A percentile compares a stretch with the other conserved stretches of the same genome.
Evolutionary conservation across 1,140 invertebrate species (phyloP).

Genomic region (Tigriopus japonicus): DNA sequence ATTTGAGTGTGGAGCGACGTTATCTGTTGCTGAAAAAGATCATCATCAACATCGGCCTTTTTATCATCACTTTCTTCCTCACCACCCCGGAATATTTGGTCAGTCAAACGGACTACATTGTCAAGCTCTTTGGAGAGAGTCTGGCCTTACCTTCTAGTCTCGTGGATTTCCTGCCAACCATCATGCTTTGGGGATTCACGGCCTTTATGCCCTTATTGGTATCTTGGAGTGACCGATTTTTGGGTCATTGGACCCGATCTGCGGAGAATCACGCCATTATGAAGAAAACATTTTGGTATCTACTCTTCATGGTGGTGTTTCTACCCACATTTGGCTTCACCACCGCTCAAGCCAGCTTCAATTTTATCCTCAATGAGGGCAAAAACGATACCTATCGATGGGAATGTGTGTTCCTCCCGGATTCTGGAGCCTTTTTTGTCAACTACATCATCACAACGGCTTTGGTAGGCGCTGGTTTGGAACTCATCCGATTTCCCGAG

Average conservation of each 20-base stretch:
- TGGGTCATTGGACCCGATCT: conserved; percentile 77
- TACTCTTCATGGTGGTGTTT: conserved; percentile 43
- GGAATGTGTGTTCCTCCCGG: conserved; percentile 82
- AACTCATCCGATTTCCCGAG: conserved; percentile 38
- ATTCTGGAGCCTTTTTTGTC: conserved; percentile 91
- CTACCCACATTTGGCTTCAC: conserved; percentile 12
- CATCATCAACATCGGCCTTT: conserved; percentile 55
- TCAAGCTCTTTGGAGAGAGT: neutral
- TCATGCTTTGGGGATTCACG: conserved; percentile 68
- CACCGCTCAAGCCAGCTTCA: neutral
- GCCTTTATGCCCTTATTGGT: conserved; percentile 79
- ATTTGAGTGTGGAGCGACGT: conserved; percentile 57
- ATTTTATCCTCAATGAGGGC: neutral
- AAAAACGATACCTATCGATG: conserved; percentile 28
- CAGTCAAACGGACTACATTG: neutral
- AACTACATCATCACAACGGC: conserved; percentile 90
- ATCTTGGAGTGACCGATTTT: conserved; percentile 66
- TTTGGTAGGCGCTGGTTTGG: conserved; percentile 66
- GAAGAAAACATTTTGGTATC: conserved; percentile 75
- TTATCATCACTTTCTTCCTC: conserved; percentile 69
- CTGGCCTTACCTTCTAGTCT: neutral
- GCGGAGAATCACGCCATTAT: conserved; percentile 80
- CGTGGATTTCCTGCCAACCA: conserved; percentile 69
- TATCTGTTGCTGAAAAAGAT: conserved; percentile 75
- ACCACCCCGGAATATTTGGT: conserved; percentile 66